A percentile compares a stretch with the other conserved stretches of the same genome.
Conservation (phyloP, 2,797 vertebrate species). For the Labroides dimidiatus region DNA sequence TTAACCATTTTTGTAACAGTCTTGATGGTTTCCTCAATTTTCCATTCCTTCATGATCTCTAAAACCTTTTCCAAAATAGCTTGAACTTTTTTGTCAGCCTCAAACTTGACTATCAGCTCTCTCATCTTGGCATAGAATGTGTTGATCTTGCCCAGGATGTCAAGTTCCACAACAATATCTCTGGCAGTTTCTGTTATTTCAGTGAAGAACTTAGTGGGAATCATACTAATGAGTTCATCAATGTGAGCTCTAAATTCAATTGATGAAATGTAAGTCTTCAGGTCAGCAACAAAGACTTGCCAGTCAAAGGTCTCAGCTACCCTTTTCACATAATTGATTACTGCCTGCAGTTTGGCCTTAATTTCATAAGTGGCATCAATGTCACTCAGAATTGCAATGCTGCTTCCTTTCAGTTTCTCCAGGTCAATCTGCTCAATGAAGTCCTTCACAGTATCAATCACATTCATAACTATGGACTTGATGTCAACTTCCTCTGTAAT, state of each 20-base stretch:
- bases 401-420: constrained; percentile 78
- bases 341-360: constrained; percentile 72
- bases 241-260: constrained; percentile 68
- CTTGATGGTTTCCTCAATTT: constrained; percentile 83
- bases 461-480: constrained; percentile 68
- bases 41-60: constrained; percentile 84
- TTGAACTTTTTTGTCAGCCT: constrained; percentile 85
- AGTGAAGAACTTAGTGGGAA: constrained; percentile 75
- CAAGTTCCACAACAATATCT: constrained; percentile 78
- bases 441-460: constrained; percentile 77
- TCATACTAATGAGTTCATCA: constrained; percentile 59
- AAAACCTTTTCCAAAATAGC: constrained; percentile 83
- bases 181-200: constrained; percentile 67
- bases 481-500: constrained; percentile 87
- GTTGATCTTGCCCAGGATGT: constrained; percentile 85
- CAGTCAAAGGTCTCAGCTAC: constrained; percentile 82
- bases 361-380: constrained; percentile 83
- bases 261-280: constrained; percentile 73
- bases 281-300: constrained; percentile 56
- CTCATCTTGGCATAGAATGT: constrained; percentile 74
- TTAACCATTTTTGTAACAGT: constrained; percentile 74
- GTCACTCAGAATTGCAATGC: constrained; percentile 83
- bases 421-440: constrained; percentile 82
- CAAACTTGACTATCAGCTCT: constrained; percentile 83
- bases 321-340: constrained; percentile 75